phyloP scores from a whole-genome alignment of 64 coral and sea anemone species.

The Orbicella faveolata region DNA sequence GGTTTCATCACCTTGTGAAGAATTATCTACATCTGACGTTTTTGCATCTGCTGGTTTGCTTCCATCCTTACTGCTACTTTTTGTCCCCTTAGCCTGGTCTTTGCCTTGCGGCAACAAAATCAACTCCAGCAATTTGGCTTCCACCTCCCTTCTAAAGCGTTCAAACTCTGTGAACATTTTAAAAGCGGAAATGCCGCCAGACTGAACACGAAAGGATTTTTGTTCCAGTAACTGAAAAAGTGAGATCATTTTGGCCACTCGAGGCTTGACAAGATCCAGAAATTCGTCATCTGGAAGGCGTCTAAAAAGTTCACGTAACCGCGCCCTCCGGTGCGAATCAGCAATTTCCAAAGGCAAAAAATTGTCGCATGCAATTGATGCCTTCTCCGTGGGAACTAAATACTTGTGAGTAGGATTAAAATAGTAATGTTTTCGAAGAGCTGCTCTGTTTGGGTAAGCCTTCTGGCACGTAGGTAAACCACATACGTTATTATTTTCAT shows the following conservation, averaged over 20 bases:
- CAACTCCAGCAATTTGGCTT: constrained; percentile 1
- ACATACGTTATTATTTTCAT: background rate
- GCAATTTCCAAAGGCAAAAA: background rate
- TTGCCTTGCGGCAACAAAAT: constrained; percentile 18
- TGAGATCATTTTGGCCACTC: constrained; percentile 7
- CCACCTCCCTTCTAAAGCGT: constrained; percentile 33
- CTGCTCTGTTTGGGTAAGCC: background rate
- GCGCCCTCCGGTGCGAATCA: background rate
- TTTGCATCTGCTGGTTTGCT: background rate
- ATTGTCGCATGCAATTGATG: background rate
- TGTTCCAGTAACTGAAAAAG: constrained; percentile 32
- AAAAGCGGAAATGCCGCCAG: constrained; percentile 5
- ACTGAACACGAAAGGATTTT: background rate
- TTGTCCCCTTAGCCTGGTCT: background rate
- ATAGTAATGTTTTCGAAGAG: constrained; percentile 5
- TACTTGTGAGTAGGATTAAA: background rate
- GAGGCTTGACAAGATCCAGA: background rate
- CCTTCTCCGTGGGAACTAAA: background rate
- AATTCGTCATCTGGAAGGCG: constrained; percentile 3
- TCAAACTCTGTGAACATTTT: constrained; percentile 50
- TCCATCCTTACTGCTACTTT: background rate
- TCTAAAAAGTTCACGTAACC: constrained; percentile 21
- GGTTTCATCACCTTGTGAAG: background rate
- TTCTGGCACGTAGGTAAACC: background rate
- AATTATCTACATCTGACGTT: background rate